Percentiles rank a stretch among this genome's conserved stretches.
These are phyloP conservation scores for Eulithis prunata DNA, from an alignment of 2,888 invertebrate genomes.

Conservation along the genomic window DNA sequence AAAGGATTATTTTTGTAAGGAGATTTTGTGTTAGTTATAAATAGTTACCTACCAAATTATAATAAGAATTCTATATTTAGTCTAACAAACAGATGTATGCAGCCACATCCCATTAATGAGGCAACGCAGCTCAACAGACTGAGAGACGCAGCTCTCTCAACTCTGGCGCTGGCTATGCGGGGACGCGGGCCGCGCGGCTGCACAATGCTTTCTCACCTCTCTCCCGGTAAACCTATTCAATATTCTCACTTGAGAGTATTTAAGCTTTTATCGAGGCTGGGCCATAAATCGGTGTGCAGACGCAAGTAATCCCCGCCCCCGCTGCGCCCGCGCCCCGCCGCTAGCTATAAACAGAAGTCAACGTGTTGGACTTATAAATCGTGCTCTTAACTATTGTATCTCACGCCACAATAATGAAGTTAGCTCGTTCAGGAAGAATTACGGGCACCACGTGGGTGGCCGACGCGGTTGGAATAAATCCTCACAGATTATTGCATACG, in stretches of 20 bases:
- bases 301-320: slow-evolving; percentile 80
- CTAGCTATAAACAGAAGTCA: slow-evolving; percentile 84
- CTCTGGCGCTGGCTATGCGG: slow-evolving; percentile 1
- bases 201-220: slow-evolving; percentile 39
- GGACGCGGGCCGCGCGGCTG: slow-evolving; percentile 18
- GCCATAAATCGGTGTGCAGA: slow-evolving; percentile 80
- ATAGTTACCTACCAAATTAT: too few relatives aligned
- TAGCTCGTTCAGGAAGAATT: slow-evolving; percentile 83
- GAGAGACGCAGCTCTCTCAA: slow-evolving; percentile 7
- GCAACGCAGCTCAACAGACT: slow-evolving; percentile 10
- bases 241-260: slow-evolving; percentile 78
- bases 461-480: slow-evolving; percentile 72
- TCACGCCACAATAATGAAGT: slow-evolving; percentile 84
- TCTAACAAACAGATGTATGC: too few relatives aligned
- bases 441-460: slow-evolving; percentile 82
- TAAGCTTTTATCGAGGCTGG: slow-evolving; percentile 82
- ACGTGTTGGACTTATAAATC: slow-evolving; percentile 84
- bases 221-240: slow-evolving; percentile 65
- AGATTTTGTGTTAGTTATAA: too few relatives aligned
- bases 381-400: slow-evolving; percentile 84
- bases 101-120: too few relatives aligned
- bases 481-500: slow-evolving; percentile 77
- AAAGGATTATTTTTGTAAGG: too few relatives aligned
- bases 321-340: slow-evolving; percentile 70
- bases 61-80: too few relatives aligned